These are phyloP conservation scores for Hemicordylus capensis DNA, from an alignment of 2,113 vertebrate species.

Conservation along the genomic window DNA sequence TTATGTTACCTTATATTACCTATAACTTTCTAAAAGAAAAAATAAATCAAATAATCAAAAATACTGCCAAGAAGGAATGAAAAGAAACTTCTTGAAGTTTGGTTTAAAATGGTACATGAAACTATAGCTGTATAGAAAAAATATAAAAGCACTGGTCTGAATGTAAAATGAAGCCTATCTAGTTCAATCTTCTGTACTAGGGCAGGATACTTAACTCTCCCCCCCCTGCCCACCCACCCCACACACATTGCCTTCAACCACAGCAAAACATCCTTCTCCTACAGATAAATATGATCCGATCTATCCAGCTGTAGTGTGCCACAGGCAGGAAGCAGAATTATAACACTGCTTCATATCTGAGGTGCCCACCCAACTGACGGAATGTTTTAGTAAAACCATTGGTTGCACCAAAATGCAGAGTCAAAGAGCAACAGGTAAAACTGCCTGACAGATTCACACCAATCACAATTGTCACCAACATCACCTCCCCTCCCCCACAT, in stretches of 20 bases:
- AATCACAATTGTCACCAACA: background rate
- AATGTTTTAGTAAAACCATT: background rate
- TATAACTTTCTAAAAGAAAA: background rate
- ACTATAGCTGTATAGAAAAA: background rate
- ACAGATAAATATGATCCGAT: background rate
- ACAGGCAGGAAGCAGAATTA: background rate
- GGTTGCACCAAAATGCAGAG: background rate
- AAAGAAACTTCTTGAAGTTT: background rate
- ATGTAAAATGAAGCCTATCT: background rate
- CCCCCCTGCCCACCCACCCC: too few species aligned
- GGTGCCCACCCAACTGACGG: background rate
- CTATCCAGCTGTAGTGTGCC: background rate
- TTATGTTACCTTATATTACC: too few species aligned
- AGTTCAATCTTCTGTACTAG: background rate
- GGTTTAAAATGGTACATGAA: background rate
- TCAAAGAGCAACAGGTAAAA: background rate
- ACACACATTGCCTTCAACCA: background rate
- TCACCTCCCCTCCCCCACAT: too few species aligned
- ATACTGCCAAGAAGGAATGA: background rate
- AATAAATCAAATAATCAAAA: too few species aligned
- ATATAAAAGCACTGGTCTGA: background rate
- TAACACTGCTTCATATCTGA: background rate
- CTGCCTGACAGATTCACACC: background rate
- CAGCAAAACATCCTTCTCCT: background rate
- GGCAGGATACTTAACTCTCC: background rate